These are phyloP conservation scores for Sitophilus oryzae DNA, from an alignment of 1,140 invertebrate species.

Conservation along the genomic window DNA sequence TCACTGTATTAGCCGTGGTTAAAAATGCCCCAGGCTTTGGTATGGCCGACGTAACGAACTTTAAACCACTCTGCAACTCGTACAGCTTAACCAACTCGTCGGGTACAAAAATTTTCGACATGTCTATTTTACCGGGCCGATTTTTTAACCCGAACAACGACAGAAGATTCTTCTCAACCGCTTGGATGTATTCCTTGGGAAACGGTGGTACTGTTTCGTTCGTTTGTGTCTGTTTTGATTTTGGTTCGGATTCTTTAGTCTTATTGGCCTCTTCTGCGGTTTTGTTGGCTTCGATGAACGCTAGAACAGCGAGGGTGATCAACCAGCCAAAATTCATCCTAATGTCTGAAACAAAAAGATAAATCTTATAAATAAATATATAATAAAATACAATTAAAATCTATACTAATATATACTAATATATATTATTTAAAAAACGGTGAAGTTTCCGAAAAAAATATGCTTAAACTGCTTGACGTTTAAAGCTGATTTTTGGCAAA, in stretches of 20 bases:
- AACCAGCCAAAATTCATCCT: slow-evolving; percentile 26
- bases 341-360: slow-evolving; percentile 21
- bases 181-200: slow-evolving; percentile 26
- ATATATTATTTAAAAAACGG: no score
- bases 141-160: slow-evolving; percentile 68
- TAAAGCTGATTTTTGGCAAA: no score
- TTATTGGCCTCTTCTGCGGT: no score
- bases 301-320: slow-evolving; percentile 17
- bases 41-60: slow-evolving; percentile 54
- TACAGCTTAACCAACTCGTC: slow-evolving; percentile 75
- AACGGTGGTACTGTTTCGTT: slow-evolving; percentile 4
- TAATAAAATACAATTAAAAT: not conserved
- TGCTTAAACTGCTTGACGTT: no score
- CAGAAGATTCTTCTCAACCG: slow-evolving; percentile 64
- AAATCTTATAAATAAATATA: not conserved
- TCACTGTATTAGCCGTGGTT: slow-evolving; percentile 74
- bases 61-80: slow-evolving; percentile 54
- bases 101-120: slow-evolving; percentile 58
- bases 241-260: no score
- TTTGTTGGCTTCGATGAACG: slow-evolving; percentile 1
- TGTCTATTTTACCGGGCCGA: slow-evolving; percentile 44
- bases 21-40: slow-evolving; percentile 62
- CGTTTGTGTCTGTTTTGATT: no score
- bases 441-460: no score
- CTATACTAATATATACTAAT: no score